Evolutionary conservation across 2,888 invertebrate genomes (phyloP).

Genomic region (Amphimallon solstitiale): DNA sequence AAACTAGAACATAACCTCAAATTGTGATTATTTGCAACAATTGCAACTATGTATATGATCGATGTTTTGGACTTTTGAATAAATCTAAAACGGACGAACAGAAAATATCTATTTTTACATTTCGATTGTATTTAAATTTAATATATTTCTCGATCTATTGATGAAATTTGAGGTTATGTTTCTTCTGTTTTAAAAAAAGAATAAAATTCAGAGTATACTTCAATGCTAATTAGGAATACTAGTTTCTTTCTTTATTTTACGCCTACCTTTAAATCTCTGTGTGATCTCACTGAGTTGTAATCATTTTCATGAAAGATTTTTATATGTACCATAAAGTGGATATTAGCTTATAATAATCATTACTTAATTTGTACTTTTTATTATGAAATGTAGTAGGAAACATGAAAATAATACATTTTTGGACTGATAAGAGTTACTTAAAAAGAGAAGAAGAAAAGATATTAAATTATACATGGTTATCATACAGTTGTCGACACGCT

Average conservation of each 20-base stretch:
- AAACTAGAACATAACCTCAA: too few species aligned
- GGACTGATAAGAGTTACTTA: constrained; percentile 53
- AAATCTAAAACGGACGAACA: neutral
- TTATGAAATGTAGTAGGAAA: constrained; percentile 21
- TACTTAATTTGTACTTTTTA: constrained; percentile 31
- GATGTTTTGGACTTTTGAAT: constrained; percentile 15
- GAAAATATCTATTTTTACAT: neutral
- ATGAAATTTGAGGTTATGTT: too few species aligned
- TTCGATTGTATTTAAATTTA: constrained; percentile 8
- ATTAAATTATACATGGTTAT: constrained; percentile 54
- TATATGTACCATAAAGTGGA: constrained; percentile 17
- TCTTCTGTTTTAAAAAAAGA: too few species aligned
- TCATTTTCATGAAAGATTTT: constrained; percentile 18
- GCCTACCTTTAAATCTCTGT: too few species aligned
- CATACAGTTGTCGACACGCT: constrained; percentile 49
- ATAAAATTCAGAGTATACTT: too few species aligned
- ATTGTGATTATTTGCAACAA: too few species aligned
- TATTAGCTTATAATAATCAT: constrained; percentile 24
- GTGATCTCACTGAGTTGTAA: too few species aligned
- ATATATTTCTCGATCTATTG: neutral
- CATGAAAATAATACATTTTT: constrained; percentile 48
- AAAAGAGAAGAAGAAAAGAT: constrained; percentile 34
- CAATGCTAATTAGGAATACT: too few species aligned
- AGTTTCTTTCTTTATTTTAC: too few species aligned
- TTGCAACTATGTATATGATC: too few species aligned